phyloP scores from a whole-genome alignment of 2,888 invertebrate species.

The Odontomyia ornata region DNA sequence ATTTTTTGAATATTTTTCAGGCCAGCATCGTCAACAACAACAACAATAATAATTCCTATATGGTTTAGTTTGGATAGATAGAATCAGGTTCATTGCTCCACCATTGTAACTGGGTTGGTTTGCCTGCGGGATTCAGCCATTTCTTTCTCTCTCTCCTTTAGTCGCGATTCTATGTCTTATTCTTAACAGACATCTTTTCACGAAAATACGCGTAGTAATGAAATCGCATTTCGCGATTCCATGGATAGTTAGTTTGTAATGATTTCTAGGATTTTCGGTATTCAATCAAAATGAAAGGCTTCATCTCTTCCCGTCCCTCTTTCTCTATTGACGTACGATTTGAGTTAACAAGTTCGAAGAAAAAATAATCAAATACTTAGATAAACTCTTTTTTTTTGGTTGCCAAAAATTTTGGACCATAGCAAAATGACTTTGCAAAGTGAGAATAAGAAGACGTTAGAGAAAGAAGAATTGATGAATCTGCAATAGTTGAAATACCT shows the following conservation, averaged over 20 bases:
- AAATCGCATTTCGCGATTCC: background rate
- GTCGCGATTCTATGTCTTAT: background rate
- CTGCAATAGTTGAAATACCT: background rate
- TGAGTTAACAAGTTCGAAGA: background rate
- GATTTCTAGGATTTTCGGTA: background rate
- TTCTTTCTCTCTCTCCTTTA: no score
- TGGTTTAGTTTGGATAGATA: no score
- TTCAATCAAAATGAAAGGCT: background rate
- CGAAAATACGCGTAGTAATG: slow-evolving; percentile 28
- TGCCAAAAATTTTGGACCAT: slow-evolving; percentile 2
- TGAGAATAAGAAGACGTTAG: background rate
- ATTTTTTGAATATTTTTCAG: background rate
- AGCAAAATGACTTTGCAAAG: background rate
- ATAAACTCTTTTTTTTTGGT: background rate
- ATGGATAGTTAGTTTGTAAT: background rate
- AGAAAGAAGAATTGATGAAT: no score
- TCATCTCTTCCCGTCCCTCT: background rate
- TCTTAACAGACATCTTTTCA: slow-evolving; percentile 2
- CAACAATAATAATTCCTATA: background rate
- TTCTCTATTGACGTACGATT: background rate
- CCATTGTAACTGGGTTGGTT: slow-evolving; percentile 16
- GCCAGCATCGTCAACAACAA: background rate
- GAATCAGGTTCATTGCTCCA: slow-evolving; percentile 39
- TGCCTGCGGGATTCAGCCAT: slow-evolving; percentile 30
- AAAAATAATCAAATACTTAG: background rate